Evolutionary conservation across 2,888 invertebrate genomes (phyloP), one percentile per base, ranked within the genome.

Genomic region (Hedychridium roseum): DNA sequence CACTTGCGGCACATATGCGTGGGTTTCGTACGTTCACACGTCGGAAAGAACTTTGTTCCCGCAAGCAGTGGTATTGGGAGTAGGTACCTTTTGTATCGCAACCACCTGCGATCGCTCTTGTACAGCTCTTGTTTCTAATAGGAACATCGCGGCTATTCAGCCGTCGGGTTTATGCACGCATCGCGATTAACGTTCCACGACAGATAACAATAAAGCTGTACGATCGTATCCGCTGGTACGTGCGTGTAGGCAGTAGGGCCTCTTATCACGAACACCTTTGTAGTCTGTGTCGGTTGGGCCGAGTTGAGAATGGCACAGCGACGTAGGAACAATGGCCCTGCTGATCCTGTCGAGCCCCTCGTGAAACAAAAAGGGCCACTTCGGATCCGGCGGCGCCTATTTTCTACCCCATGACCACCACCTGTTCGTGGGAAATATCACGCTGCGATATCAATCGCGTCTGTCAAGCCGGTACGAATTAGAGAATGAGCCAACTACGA

Each of bases 391-490:
- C 40, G 21, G 18, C 18, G 15, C 27, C 36, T 28, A 38, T 48
- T 54, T 46, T 9, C 12, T 42, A 40, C 17, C 36, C n/a, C 47
- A 32, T 36, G 50, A 47, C 11, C 54, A 53, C 54, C 67, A 68
- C 67, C 64, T 67, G 67, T 64, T 57, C 60, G 54, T 68, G 62
- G 54, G 62, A 67, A 64, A 59, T 37, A 39, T 43, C 30, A 5
- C 6, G 9, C 3, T 14, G 39, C 6, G 7, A 6, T 35, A 12
- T n/a, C n/a, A 23, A 23, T 23, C 23, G 23, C 9, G 23, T 23
- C 9, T 23, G 23, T 5, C 23, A 6, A 23, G 23, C 9, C 23
- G 23, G 9, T 9, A 23, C 5, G 23, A 23, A 23, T 5, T 9
- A 9, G 5, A 23, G 23, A n/a, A n/a, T n/a, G n/a, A n/a, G n/a